Conservation (phyloP, 2,888 invertebrate species). For the Zaprionus lineosus region DNA sequence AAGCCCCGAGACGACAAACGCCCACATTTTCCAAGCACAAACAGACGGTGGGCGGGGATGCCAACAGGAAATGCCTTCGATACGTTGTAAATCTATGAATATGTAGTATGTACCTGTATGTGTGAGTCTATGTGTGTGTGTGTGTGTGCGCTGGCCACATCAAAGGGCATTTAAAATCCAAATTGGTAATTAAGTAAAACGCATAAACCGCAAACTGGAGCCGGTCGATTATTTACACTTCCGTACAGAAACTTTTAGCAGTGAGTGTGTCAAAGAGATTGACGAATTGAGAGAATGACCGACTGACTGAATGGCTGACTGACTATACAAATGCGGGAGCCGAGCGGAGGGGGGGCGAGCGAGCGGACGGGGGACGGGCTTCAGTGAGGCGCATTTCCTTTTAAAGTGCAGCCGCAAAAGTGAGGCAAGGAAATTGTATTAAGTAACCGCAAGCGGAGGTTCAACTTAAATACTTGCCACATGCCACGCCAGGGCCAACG, state of each 20-base stretch:
- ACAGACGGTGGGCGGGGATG: neutral
- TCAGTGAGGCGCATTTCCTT: constrained; percentile 36
- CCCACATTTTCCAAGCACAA: constrained; percentile 43
- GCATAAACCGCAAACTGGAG: constrained; percentile 69
- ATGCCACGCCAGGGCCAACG: constrained; percentile 43
- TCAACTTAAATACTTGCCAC: constrained; percentile 45
- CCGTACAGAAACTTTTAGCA: constrained; percentile 17
- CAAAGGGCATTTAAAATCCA: constrained; percentile 74
- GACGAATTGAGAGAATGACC: constrained; percentile 38
- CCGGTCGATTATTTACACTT: constrained; percentile 72
- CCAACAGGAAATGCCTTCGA: constrained; percentile 52
- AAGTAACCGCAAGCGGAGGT: constrained; percentile 73
- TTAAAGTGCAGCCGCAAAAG: constrained; percentile 33
- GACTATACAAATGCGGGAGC: too few relatives aligned
- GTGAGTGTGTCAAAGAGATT: constrained; percentile 66
- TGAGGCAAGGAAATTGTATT: constrained; percentile 58
- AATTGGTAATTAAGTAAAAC: constrained; percentile 78
- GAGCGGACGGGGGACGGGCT: too few relatives aligned
- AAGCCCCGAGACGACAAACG: constrained; percentile 58
- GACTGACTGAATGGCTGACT: constrained; percentile 5
- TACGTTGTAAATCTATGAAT: constrained; percentile 4
- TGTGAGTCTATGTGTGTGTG: neutral
- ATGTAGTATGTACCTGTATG: neutral
- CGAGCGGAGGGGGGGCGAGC: too few relatives aligned
- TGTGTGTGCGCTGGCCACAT: constrained; percentile 70